Conservation (phyloP, 2,797 vertebrate genomes). For the Enteromius thamalakanensis region DNA sequence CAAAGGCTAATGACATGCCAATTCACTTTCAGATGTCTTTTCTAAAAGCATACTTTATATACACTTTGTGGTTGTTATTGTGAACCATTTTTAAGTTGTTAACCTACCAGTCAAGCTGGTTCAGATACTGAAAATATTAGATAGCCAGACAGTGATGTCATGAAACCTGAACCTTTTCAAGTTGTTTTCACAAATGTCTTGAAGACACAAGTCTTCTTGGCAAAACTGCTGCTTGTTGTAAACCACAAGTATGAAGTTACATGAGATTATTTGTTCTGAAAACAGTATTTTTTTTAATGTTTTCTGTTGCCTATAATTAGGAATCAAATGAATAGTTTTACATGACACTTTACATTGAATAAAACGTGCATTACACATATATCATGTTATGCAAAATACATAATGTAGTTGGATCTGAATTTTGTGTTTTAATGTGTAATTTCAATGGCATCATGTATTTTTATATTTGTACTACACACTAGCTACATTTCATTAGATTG, state of each 20-base stretch:
- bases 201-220: not conserved
- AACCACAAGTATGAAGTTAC: not conserved
- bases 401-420: not conserved
- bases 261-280: not conserved
- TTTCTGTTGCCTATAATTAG: not conserved
- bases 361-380: not conserved
- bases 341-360: not conserved
- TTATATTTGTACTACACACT: not conserved
- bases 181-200: not conserved
- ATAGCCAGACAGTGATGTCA: not conserved
- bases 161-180: not conserved
- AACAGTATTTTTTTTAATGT: not conserved
- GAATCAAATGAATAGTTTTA: not conserved
- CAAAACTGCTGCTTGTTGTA: not conserved
- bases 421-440: slow-evolving; percentile 13
- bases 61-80: not conserved
- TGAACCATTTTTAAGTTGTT: not conserved
- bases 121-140: not conserved
- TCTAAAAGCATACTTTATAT: not conserved
- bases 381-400: not conserved
- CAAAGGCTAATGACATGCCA: not conserved
- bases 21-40: not conserved
- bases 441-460: not conserved
- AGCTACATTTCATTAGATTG: not conserved
- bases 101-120: not conserved